These are phyloP conservation scores for Tetragonula clypearis DNA, from an alignment of 1,140 invertebrate species.

Conservation along the genomic window DNA sequence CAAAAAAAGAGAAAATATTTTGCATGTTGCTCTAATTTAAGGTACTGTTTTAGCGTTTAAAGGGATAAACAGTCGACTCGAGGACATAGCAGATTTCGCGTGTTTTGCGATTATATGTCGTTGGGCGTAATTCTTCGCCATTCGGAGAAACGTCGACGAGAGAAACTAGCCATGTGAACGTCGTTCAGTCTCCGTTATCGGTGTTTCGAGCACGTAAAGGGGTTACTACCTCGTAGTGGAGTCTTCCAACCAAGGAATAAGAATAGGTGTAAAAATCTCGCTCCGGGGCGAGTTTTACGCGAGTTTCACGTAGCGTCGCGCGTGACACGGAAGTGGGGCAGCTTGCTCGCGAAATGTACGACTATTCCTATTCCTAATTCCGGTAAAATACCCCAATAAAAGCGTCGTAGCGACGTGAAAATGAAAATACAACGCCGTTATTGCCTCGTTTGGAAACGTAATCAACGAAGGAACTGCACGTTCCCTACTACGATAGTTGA, in stretches of 20 bases:
- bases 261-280: slow-evolving; percentile 32
- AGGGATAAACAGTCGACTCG: no score
- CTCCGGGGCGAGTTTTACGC: background rate
- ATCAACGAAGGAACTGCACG: background rate
- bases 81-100: background rate
- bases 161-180: background rate
- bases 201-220: slow-evolving; percentile 16
- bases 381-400: background rate
- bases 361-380: background rate
- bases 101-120: background rate
- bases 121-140: background rate
- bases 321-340: background rate
- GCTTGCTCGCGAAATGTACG: background rate
- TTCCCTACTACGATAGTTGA: no score
- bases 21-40: no score
- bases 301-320: background rate
- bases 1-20: no score
- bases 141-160: background rate
- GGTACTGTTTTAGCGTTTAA: no score
- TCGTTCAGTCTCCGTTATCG: slow-evolving; percentile 11
- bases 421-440: background rate
- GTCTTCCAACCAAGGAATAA: background rate
- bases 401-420: background rate
- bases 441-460: background rate
- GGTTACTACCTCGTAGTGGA: slow-evolving; percentile 18